These are phyloP conservation scores for Tiphia femorata DNA, from an alignment of 2,888 invertebrate species.

Conservation along the genomic window DNA sequence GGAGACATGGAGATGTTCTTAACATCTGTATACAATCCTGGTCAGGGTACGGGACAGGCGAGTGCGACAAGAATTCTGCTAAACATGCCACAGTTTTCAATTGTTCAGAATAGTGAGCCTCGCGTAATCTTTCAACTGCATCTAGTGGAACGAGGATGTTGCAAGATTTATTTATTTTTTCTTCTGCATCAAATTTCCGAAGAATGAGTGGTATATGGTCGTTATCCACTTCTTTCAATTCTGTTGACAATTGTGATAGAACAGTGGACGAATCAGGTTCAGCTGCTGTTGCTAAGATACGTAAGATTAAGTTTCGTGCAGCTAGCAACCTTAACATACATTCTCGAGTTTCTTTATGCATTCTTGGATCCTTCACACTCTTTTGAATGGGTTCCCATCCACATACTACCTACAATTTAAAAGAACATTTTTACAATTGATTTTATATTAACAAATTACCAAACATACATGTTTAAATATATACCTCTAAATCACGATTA, in stretches of 20 bases:
- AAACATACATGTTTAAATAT: conserved; percentile 1
- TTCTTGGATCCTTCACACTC: conserved; percentile 49
- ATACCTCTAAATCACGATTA: conserved; percentile 64
- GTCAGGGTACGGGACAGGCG: conserved; percentile 54
- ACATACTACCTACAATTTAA: conserved; percentile 57
- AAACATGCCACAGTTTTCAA: conserved; percentile 56
- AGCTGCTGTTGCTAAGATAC: conserved; percentile 58
- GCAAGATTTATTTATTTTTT: conserved; percentile 49
- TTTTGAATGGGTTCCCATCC: conserved; percentile 61
- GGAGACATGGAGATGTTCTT: conserved; percentile 46
- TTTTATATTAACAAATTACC: conserved; percentile 7
- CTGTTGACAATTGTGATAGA: conserved; percentile 48
- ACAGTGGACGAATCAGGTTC: conserved; percentile 50
- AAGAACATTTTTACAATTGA: conserved; percentile 1
- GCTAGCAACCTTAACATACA: conserved; percentile 60
- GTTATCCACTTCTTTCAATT: conserved; percentile 51
- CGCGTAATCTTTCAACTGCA: conserved; percentile 61
- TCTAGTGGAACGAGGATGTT: conserved; percentile 64
- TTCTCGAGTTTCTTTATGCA: conserved; percentile 58
- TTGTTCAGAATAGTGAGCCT: conserved; percentile 61
- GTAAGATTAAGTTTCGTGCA: conserved; percentile 57
- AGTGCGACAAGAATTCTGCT: conserved; percentile 54
- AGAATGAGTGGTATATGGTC: conserved; percentile 54
- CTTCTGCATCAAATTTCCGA: conserved; percentile 47
- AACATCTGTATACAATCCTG: conserved; percentile 55